Evolutionary conservation across 2,113 vertebrate species (phyloP), one percentile per base, ranked within the genome.

Genomic region (Lathamus discolor): DNA sequence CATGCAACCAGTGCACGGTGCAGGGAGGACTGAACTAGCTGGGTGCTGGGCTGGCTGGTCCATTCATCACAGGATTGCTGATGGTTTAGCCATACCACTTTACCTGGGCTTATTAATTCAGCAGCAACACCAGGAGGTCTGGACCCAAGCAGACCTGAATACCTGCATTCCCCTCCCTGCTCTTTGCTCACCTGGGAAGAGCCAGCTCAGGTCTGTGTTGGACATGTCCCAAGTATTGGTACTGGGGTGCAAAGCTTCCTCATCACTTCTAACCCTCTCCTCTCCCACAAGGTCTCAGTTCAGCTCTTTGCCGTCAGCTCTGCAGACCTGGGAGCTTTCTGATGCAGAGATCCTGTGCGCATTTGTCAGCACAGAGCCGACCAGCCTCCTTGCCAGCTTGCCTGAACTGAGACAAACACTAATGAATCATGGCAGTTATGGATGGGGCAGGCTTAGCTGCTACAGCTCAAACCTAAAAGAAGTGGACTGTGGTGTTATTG

Each of bases 41-140:
- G 5, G 9, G 27, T 28, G n/a, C 70, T 70, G 22, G 29, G 20
- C 51, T 59, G 17, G 20, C 69, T 41, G 24, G 28, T 51, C 49
- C 0, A 0, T 64, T 33, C 17, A 44, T 48, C 41, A 27, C 1
- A 1, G 43, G 11, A 13, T 27, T 51, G 64, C 70, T 61, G 70
- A 48, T 51, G 31, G 9, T 54, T 54, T 37, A 78, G 51, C 64
- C 7, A 7, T 33, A n/a, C 10, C 35, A 13, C 8, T n/a, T 90
- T 70, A 29, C 33, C 27, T 70, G 43, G 35, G 10, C 23, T 74
- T 74, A 10, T 67, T 73, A 66, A 79, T 55, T 84, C 44, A 39
- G 22, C 25, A 63, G 23, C 27, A 66, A 18, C 33, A 49, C 18
- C 41, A 43, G 14, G 31, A 0, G 6, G 55, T 49, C 23, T 17